A percentile compares a stretch with the other conserved stretches of the same genome.
Evolutionary conservation across 1,140 invertebrate genomes (phyloP).

Genomic region (Aphaenogaster floridana): DNA sequence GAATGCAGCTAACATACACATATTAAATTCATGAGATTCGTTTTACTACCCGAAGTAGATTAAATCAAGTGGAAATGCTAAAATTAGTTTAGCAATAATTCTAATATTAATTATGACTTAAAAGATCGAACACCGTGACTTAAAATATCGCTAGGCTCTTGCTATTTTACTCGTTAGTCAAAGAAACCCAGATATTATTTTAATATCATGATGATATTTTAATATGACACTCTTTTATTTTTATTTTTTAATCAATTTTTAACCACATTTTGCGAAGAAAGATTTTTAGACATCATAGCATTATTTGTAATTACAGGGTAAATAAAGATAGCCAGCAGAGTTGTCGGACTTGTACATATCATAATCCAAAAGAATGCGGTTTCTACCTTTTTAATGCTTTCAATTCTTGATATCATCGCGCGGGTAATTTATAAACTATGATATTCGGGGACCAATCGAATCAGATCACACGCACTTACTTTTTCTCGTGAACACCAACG

Average conservation of each 20-base stretch:
- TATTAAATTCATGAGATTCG: neutral
- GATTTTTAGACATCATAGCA: neutral
- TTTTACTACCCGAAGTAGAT: neutral
- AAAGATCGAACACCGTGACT: neutral
- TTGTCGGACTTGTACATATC: conserved; percentile 37
- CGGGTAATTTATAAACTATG: conserved; percentile 22
- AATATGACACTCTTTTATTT: neutral
- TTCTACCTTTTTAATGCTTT: conserved; percentile 5
- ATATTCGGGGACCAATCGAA: conserved; percentile 66
- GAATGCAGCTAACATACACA: neutral
- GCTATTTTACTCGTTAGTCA: neutral
- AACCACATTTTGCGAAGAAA: neutral
- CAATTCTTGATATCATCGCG: neutral
- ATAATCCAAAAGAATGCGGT: neutral
- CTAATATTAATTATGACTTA: neutral
- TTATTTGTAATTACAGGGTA: conserved; percentile 24
- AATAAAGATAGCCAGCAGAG: neutral
- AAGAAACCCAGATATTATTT: neutral
- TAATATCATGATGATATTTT: neutral
- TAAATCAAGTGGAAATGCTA: neutral
- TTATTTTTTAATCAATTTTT: neutral
- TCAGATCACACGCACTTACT: conserved; percentile 20
- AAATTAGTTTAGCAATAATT: neutral
- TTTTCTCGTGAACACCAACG: neutral
- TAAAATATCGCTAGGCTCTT: neutral